Evolutionary conservation across 2,113 vertebrate genomes (phyloP), one percentile per base, ranked within the genome.

Genomic region (Ranitomeya variabilis): DNA sequence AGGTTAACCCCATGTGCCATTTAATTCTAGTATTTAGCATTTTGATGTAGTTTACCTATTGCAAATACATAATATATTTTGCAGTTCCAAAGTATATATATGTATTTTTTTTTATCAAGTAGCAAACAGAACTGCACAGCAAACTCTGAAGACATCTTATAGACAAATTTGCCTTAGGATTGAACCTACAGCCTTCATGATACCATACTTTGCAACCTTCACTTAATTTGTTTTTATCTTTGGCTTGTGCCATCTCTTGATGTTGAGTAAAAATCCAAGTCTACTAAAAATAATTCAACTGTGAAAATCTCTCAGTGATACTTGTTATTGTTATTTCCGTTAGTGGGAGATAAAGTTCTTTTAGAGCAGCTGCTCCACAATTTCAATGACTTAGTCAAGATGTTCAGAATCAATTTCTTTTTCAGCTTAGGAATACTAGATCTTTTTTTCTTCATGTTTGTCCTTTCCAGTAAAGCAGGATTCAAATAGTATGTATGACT

Each of bases 251-350:
- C 26, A 73, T 73, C 13, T 73, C 69, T 73, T 73, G 69, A 31
- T 73, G 69, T 73, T 73, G 69, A 73, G 69, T 16, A 73, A 31
- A 73, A 37, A 73, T 73, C 69, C 69, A 73, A 15, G 14, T 73
- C 69, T 73, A 73, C 13, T 73, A 73, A 73, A 73, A 73, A 73
- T 31, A 73, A 73, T 73, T 73, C 26, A 37, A 73, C 69, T 73
- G 69, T 73, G 69, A 73, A 73, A 73, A 31, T 73, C 26, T 31
- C 69, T 37, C 26, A 73, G 69, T 73, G 69, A 73, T 73, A 73
- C 69, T 73, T 73, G 69, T 73, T 73, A 73, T 73, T 73, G 69
- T 73, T 73, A 73, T 73, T 73, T 73, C 69, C 14, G 23, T 16
- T 26, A 73, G 69, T 73, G 21, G 69, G 69, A 73, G 31, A 37